Conservation (phyloP, 2,888 invertebrate genomes). For the Xylocampa areola region DNA sequence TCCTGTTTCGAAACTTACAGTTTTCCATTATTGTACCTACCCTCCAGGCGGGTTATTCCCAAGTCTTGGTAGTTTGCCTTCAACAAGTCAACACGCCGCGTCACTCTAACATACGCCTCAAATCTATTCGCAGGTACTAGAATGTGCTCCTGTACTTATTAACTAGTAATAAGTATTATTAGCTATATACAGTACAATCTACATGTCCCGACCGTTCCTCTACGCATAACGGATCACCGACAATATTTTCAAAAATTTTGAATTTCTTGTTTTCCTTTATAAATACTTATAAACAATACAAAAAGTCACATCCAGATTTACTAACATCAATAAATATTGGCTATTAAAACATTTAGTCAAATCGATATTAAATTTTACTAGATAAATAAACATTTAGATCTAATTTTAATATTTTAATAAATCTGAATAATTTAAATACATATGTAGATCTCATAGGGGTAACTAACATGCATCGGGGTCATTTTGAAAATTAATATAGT, state of each 20-base stretch:
- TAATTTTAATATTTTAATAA: constrained; percentile 28
- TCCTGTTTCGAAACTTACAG: not conserved
- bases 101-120: constrained; percentile 59
- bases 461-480: constrained; percentile 31
- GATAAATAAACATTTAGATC: constrained; percentile 48
- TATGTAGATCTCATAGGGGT: constrained; percentile 18
- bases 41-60: constrained; percentile 1
- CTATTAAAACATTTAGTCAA: constrained; percentile 49
- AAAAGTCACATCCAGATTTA: constrained; percentile 41
- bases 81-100: constrained; percentile 54
- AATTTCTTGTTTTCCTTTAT: constrained; percentile 23
- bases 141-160: constrained; percentile 68
- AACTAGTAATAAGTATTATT: constrained; percentile 73
- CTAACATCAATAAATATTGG: constrained; percentile 61
- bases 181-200: constrained; percentile 82
- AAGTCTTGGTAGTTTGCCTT: not conserved
- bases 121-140: constrained; percentile 71
- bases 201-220: constrained; percentile 77
- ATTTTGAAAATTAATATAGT: constrained; percentile 40
- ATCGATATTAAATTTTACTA: constrained; percentile 43
- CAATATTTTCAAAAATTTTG: constrained; percentile 19
- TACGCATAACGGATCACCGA: constrained; percentile 48
- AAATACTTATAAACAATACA: constrained; percentile 42
- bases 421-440: constrained; percentile 31
- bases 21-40: constrained; percentile 1